Evolutionary conservation across 2,888 invertebrate species (phyloP), one percentile per base, ranked within the genome.

Genomic region (Chalcis sispes): DNA sequence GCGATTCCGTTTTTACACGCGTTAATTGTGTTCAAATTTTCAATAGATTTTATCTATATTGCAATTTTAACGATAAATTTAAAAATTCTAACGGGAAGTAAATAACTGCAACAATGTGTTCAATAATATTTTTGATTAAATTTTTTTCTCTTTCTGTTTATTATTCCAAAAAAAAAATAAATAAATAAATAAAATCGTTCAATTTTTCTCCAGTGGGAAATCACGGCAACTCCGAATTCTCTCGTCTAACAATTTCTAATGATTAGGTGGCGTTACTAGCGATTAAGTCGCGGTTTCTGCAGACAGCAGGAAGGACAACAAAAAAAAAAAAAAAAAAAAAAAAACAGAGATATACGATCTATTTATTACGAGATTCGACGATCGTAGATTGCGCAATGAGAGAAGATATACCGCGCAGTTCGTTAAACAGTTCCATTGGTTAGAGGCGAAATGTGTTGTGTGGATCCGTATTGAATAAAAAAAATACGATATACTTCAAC

Each of bases 231-330:
- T 67, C 58, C 59, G 58, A 29, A 13, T 67, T 59, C 48, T 77
- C 72, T 72, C 77, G 75, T 75, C 75, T 36, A 71, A 42, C 42
- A 79, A 85, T 85, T 83, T 81, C 83, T 83, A 85, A 84, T 85
- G 84, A 84, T 82, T 83, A 86, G 80, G 82, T 79, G 80, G 82
- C 82, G 83, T 84, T 84, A 83, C 48, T 72, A 76, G 56, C 67
- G 66, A 72, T 73, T 65, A 66, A 62, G 52, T n/a, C n/a, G 25
- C 62, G 32, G 48, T 46, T 69, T 59, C 46, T 25, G 29, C 58
- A 67, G 83, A 83, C 79, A 20, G 20, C 2, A 50, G 50, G 20
- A 50, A 50, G 36, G 36, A 10, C 4, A 10, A 36, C 4, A 50
- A 50, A 20, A 13, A 20, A 50, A 50, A 50, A 20, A 50, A 62